A percentile compares a stretch with the other conserved stretches of the same genome.
phyloP scores from a whole-genome alignment of 2,888 invertebrate genomes.

The Clanis bilineata region DNA sequence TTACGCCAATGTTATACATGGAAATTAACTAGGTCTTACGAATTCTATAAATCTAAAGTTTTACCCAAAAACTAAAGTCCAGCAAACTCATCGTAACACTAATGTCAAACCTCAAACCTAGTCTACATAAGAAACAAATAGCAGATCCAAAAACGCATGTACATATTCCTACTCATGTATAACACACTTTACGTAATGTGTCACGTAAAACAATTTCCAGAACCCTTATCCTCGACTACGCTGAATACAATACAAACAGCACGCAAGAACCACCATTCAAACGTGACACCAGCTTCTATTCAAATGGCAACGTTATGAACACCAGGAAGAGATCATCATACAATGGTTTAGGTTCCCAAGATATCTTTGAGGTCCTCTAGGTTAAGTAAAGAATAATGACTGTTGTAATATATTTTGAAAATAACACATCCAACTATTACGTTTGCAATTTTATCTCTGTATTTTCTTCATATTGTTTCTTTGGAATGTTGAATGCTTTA shows the following conservation, averaged over 20 bases:
- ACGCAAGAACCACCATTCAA: not conserved
- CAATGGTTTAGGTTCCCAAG: not conserved
- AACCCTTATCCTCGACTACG: slow-evolving; percentile 53
- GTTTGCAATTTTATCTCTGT: slow-evolving; percentile 8
- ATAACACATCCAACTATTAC: slow-evolving; percentile 11
- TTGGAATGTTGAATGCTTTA: not conserved
- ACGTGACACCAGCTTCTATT: slow-evolving; percentile 3
- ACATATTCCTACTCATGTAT: too few relatives aligned
- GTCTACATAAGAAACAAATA: too few relatives aligned
- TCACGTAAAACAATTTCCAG: slow-evolving; percentile 71
- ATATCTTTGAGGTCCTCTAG: slow-evolving; percentile 12
- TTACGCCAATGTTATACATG: too few relatives aligned
- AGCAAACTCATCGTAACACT: too few relatives aligned
- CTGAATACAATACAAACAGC: slow-evolving; percentile 17
- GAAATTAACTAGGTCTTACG: too few relatives aligned
- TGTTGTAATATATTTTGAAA: slow-evolving; percentile 10
- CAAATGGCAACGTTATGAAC: not conserved
- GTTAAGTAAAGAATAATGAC: slow-evolving; percentile 13
- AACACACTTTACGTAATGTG: slow-evolving; percentile 59
- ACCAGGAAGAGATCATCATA: not conserved
- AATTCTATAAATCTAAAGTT: too few relatives aligned
- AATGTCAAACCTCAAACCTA: too few relatives aligned
- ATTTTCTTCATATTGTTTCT: not conserved
- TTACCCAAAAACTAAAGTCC: too few relatives aligned
- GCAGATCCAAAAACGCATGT: not conserved